Evolutionary conservation across 1,140 invertebrate species (phyloP).

Genomic region (Hydropsyche tenuis): DNA sequence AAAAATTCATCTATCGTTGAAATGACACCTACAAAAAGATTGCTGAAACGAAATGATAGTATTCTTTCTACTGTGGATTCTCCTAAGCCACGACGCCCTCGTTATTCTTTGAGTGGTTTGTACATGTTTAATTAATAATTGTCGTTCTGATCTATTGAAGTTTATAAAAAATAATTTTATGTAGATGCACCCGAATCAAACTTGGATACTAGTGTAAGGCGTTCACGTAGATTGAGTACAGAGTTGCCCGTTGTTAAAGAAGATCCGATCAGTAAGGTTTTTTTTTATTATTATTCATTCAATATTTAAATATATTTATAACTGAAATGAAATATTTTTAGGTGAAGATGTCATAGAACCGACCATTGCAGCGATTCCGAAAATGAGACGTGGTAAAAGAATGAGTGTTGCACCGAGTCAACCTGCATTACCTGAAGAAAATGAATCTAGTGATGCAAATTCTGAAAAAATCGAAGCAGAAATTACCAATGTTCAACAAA

Average conservation of each 20-base stretch:
- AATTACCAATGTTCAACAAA: background rate
- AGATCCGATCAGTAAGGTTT: constrained; percentile 44
- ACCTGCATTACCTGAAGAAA: constrained; percentile 46
- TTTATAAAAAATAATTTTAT: too few species aligned
- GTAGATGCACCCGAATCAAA: background rate
- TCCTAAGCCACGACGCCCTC: constrained; percentile 39
- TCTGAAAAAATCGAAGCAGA: background rate
- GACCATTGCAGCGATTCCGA: background rate
- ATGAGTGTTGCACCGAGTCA: constrained; percentile 40
- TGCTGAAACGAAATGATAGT: background rate
- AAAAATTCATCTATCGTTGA: background rate
- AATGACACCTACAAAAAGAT: constrained; percentile 17
- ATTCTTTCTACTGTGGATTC: constrained; percentile 38
- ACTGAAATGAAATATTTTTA: constrained; percentile 21
- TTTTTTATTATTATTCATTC: constrained; percentile 5
- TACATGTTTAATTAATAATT: background rate
- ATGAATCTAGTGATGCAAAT: constrained; percentile 19
- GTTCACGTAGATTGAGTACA: constrained; percentile 44
- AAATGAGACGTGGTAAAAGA: constrained; percentile 41
- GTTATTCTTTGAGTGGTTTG: constrained; percentile 33
- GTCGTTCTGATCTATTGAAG: too few species aligned
- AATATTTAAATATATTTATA: background rate
- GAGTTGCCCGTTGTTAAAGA: constrained; percentile 45
- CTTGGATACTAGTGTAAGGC: constrained; percentile 29
- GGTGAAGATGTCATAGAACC: constrained; percentile 38